Base-by-base conservation (phyloP, 2,113 vertebrate genomes). In the Apeltes quadracus region DNA sequence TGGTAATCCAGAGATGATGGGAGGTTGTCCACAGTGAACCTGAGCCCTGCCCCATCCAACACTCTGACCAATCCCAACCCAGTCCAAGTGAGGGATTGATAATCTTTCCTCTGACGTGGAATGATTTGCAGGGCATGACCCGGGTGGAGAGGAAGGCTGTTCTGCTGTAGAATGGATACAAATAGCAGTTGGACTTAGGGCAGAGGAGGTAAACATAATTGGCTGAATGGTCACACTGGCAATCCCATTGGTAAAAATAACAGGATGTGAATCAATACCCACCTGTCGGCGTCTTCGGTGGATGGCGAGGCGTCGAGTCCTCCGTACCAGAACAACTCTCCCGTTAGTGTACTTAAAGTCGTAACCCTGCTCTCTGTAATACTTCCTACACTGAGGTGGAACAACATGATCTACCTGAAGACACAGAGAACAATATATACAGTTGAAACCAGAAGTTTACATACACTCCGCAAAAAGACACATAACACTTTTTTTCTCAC, bases 21-120 rank as follows among this genome's bases (percentile, higher is more conserved):
- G 39, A 96, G 39, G 10, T 96, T 95, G 81, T 66, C 87, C 61
- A 96, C 79, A 0, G 79, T 80, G 86, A 98, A 97, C 81, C 92
- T 91, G 58, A 98, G 93, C 29, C 95, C 94, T 2, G 91, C 86
- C 25, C 95, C 92, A 0, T 93, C 88, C n/a, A 89, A 84, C 36
- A 96, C 82, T 0, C 90, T 88, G 43, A 94, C 92, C 0, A 97
- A 95, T 75, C 96, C 96, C 0, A 87, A 88, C 12, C 95, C 96
- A 0, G 94, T 96, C 96, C 95, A 96, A 0, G 91, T 94, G 44
- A 92, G n/a, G 1, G 91, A 82, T 4, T 61, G 88, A 10, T 82
- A 87, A 0, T 86, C 23, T 0, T 66, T 62, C 1, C 87, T 90
- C 72, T 94, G 89, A 68, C 84, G 84, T 34, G 95, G 88, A 58